Evolutionary conservation across 2,113 vertebrate genomes (phyloP).

Genomic region (Xiphorhynchus elegans): DNA sequence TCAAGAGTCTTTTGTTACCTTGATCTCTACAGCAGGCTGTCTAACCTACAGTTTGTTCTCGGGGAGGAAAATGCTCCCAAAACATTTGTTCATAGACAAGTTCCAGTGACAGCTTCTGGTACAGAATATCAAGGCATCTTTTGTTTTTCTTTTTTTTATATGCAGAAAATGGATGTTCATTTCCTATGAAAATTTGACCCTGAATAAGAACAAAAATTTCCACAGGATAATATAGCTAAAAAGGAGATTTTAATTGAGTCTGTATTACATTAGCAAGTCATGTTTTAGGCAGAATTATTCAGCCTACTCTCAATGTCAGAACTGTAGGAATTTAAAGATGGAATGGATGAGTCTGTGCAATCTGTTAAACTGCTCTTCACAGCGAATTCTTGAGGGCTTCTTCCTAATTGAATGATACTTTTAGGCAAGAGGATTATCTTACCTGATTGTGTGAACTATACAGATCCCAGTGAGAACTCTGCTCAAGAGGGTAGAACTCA

Average conservation of each 20-base stretch:
- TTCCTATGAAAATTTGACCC: neutral
- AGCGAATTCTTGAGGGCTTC: neutral
- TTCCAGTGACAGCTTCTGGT: neutral
- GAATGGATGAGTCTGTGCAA: neutral
- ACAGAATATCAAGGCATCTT: neutral
- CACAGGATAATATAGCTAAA: neutral
- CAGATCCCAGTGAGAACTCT: neutral
- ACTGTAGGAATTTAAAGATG: neutral
- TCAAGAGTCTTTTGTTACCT: neutral
- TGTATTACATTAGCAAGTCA: neutral
- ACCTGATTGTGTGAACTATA: neutral
- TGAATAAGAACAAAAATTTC: neutral
- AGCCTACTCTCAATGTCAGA: neutral
- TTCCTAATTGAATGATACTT: neutral
- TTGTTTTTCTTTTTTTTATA: neutral
- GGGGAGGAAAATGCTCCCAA: neutral
- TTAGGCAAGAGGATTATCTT: neutral
- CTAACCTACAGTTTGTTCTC: neutral
- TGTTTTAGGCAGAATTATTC: neutral
- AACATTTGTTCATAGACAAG: neutral
- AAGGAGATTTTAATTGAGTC: neutral
- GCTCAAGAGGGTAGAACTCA: neutral
- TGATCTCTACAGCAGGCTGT: neutral
- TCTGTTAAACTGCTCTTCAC: neutral
- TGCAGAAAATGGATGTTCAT: neutral